Evolutionary conservation across 2,888 invertebrate genomes (phyloP), one percentile per base, ranked within the genome.

Genomic region (Azorinus chamasolen): DNA sequence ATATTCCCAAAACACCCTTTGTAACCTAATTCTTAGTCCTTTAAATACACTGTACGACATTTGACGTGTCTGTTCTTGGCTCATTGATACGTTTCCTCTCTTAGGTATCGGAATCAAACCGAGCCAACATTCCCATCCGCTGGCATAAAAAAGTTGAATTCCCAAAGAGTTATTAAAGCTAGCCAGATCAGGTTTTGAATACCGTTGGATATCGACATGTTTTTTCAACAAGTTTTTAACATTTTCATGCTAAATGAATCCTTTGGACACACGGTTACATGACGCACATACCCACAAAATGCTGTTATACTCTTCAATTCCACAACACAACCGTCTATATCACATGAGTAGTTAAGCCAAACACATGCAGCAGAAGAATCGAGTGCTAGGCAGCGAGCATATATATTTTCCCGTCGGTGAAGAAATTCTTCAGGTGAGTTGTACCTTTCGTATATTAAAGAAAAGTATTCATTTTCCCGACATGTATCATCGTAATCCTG

Each of bases 121-220:
- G 12, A 73, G 6, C 63, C 61, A 61, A 41, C 69, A 53, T 61
- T 59, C 69, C 59, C 59, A 69, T 20, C 76, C 76, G 16, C 27
- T 22, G 43, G 62, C 66, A 41, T 77, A 68, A 48, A 72, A 77
- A n/a, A 77, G 25, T 18, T 77, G 71, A 53, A 63, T 55, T 14
- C 77, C 77, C 16, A 77, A 41, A 16, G 32, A 48, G 12, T 62
- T 24, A 4, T 45, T 53, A 24, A 77, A 76, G 20, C 45, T 76
- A 6, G 39, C 37, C 12, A 65, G 39, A 22, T 77, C 39, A 37
- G 37, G 22, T 66, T 53, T 55, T 18, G 53, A 39, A 51, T 66
- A 77, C 32, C 20, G 0, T 41, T 71, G 25, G 22, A 77, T 51
- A 37, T 66, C 48, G 1, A 71, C 20, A 45, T 77, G 76, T 39